Percentiles rank a stretch among this genome's conserved stretches.
These are phyloP conservation scores for Drosophila parvula DNA, from an alignment of 1,140 invertebrate species.

Conservation along the genomic window DNA sequence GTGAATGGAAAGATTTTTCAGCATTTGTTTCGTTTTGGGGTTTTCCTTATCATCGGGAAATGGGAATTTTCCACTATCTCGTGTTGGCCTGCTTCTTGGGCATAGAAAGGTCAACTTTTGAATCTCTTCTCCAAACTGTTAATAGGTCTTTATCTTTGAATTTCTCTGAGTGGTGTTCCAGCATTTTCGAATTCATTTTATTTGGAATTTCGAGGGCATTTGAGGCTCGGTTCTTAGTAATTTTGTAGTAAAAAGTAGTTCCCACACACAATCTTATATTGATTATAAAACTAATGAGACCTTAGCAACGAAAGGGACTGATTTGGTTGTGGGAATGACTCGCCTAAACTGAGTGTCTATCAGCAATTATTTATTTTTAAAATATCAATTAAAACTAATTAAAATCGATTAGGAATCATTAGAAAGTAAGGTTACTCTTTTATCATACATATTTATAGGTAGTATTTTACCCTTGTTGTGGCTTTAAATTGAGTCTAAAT, in stretches of 20 bases:
- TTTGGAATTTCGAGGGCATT: conserved; percentile 14
- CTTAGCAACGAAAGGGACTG: conserved; percentile 17
- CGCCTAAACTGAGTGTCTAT: background rate
- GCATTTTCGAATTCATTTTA: background rate
- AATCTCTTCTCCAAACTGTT: background rate
- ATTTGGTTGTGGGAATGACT: background rate
- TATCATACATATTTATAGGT: background rate
- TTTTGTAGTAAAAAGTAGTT: background rate
- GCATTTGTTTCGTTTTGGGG: conserved; percentile 23
- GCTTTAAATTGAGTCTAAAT: background rate
- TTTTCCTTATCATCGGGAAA: conserved; percentile 59
- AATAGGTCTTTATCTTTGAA: background rate
- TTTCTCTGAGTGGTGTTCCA: background rate
- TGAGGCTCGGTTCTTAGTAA: background rate
- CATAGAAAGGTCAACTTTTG: conserved; percentile 19
- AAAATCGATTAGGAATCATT: background rate
- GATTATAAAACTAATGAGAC: conserved; percentile 17
- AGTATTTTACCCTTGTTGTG: no score
- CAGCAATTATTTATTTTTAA: background rate
- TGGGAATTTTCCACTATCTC: conserved; percentile 67
- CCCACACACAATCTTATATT: conserved; percentile 21
- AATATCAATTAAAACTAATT: background rate
- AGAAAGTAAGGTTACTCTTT: no score
- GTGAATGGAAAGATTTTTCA: conserved; percentile 48
- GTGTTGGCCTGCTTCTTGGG: conserved; percentile 26